phyloP scores from a whole-genome alignment of 2,113 vertebrate species.

The Rhinopithecus roxellana region DNA sequence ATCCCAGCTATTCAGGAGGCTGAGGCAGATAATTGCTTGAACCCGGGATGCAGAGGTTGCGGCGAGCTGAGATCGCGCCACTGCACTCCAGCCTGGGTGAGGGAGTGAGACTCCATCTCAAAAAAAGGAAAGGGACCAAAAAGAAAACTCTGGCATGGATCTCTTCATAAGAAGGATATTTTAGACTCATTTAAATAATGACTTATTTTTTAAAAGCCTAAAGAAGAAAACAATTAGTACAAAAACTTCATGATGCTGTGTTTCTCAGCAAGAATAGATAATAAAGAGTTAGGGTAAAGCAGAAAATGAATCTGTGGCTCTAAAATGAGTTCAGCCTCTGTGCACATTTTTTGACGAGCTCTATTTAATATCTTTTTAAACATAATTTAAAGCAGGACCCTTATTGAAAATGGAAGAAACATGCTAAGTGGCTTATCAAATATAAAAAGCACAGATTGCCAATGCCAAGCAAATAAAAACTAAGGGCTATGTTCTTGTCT shows the following conservation, averaged over 20 bases:
- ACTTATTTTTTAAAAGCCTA: background rate
- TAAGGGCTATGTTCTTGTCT: background rate
- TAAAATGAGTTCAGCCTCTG: background rate
- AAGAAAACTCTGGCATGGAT: background rate
- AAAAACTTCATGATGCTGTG: background rate
- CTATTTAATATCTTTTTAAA: background rate
- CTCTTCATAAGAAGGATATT: background rate
- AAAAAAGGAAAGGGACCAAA: background rate
- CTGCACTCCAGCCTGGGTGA: too few species aligned
- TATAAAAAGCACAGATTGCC: background rate
- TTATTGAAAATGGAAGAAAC: conserved; percentile 15
- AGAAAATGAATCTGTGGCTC: background rate
- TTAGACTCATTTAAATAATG: background rate
- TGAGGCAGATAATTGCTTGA: too few species aligned
- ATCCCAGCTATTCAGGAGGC: too few species aligned
- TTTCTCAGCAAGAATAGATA: background rate
- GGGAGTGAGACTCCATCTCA: too few species aligned
- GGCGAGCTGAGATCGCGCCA: too few species aligned
- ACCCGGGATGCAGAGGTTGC: too few species aligned
- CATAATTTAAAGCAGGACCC: background rate
- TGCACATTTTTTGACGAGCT: background rate
- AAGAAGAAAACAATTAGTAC: background rate
- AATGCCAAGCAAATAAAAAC: background rate
- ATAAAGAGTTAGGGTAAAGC: background rate
- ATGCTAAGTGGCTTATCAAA: background rate